These are phyloP conservation scores for Temnothorax nylanderi DNA, from an alignment of 1,140 invertebrate species.

Conservation along the genomic window DNA sequence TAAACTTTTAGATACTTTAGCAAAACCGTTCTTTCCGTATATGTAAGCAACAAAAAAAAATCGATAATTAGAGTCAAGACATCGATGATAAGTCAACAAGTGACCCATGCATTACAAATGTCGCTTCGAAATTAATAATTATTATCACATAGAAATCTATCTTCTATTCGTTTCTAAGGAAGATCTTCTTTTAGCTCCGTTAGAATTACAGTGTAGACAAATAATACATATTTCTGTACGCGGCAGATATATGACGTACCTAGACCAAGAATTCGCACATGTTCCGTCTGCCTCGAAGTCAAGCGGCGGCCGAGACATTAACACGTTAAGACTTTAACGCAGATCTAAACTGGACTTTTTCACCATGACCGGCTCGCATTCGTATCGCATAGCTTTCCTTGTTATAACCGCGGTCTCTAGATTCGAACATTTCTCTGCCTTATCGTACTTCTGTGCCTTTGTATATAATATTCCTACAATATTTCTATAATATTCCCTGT, in stretches of 20 bases:
- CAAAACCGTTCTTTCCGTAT: no score
- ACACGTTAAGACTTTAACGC: constrained; percentile 23
- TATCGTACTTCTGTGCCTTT: background rate
- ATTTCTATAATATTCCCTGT: background rate
- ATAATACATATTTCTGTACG: constrained; percentile 23
- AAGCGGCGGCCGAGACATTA: constrained; percentile 49
- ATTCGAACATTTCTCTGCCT: background rate
- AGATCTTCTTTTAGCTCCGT: background rate
- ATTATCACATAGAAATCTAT: background rate
- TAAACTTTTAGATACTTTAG: no score
- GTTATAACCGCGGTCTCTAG: background rate
- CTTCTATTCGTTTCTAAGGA: no score
- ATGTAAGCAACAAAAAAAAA: no score
- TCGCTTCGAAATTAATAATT: background rate
- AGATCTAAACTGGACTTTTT: constrained; percentile 30
- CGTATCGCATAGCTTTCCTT: constrained; percentile 19
- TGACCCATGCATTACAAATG: background rate
- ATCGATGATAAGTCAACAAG: background rate
- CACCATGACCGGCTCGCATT: background rate
- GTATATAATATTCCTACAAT: background rate
- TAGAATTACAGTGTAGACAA: background rate
- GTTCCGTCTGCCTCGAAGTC: constrained; percentile 19
- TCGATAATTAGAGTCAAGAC: background rate
- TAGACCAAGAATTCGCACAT: constrained; percentile 62
- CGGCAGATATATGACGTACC: constrained; percentile 54